phyloP scores from a whole-genome alignment of 2,797 vertebrate species.

The Antrozous pallidus region DNA sequence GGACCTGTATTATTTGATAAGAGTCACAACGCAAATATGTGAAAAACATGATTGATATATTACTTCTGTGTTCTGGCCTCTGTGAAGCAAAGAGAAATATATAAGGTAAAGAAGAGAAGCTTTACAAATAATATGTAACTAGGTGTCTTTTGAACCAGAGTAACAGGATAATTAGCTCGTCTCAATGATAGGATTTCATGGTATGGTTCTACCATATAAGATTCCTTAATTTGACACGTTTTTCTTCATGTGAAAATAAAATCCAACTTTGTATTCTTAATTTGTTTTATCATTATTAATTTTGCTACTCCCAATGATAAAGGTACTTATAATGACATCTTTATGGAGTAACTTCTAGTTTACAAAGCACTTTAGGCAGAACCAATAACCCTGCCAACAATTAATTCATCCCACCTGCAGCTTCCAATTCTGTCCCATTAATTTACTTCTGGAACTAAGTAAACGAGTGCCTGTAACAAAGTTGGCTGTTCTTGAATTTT shows the following conservation, averaged over 20 bases:
- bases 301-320: neutral
- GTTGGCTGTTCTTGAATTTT: neutral
- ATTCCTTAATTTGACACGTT: conserved; percentile 13
- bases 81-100: neutral
- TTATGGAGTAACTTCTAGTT: conserved; percentile 33
- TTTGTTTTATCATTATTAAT: conserved; percentile 46
- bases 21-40: neutral
- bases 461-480: neutral
- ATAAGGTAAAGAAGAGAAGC: neutral
- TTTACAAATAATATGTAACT: neutral
- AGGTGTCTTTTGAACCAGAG: neutral
- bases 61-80: neutral
- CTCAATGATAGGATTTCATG: neutral
- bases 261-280: neutral
- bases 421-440: conserved; percentile 24
- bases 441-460: conserved; percentile 38
- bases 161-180: neutral
- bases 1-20: neutral
- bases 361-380: conserved; percentile 45
- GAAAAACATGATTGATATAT: neutral
- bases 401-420: conserved; percentile 40
- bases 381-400: conserved; percentile 25
- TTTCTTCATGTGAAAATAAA: conserved; percentile 11
- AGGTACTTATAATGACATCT: conserved; percentile 45
- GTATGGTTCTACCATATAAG: neutral